Evolutionary conservation across 1,140 invertebrate genomes (phyloP).

Genomic region (Homarus americanus): DNA sequence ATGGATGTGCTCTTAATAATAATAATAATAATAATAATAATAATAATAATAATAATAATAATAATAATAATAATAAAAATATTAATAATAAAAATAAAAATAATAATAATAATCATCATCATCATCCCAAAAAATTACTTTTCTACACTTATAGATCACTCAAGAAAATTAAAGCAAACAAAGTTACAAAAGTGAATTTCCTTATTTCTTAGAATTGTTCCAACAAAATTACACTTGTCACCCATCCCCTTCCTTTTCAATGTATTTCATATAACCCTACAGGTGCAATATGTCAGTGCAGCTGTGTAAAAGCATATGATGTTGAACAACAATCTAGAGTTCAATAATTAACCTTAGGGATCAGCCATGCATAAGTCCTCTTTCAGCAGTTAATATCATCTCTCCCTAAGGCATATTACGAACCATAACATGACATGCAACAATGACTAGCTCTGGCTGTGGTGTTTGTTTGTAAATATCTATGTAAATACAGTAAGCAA

Average conservation of each 20-base stretch:
- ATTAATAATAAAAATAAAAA: no score
- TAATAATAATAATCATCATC: no score
- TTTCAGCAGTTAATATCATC: background rate
- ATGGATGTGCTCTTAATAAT: no score
- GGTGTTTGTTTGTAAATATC: background rate
- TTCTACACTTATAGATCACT: no score
- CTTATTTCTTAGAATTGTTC: no score
- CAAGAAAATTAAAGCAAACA: no score
- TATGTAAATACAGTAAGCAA: background rate
- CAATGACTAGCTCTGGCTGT: constrained; percentile 1
- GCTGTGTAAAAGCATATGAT: background rate
- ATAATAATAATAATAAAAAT: no score
- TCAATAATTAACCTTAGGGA: background rate
- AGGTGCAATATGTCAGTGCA: constrained; percentile 5
- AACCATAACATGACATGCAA: background rate
- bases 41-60: no score
- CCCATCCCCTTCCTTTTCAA: background rate
- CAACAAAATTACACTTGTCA: background rate
- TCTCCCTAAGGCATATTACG: background rate
- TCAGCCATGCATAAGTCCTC: background rate
- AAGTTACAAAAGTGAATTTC: no score
- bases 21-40: no score
- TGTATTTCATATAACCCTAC: background rate
- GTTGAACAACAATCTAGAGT: background rate
- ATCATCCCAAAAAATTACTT: no score